Evolutionary conservation across 2,888 invertebrate genomes (phyloP).

Genomic region (Volucella inanis): DNA sequence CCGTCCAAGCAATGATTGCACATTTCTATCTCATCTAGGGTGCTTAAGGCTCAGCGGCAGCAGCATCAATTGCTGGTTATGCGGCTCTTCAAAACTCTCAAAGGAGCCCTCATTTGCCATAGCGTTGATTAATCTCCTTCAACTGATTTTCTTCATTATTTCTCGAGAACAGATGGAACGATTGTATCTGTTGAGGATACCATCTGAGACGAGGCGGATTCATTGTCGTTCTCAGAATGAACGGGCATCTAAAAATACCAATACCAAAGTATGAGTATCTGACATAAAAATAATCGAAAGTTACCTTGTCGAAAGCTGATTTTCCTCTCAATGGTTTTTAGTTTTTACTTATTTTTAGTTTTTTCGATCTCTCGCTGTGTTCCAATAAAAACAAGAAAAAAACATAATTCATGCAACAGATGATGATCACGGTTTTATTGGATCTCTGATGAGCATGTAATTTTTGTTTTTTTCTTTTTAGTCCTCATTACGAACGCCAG

Average conservation of each 20-base stretch:
- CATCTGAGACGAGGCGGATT: neutral
- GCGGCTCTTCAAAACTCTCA: conserved; percentile 43
- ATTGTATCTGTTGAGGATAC: neutral
- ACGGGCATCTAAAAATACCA: conserved; percentile 55
- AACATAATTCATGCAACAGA: conserved; percentile 13
- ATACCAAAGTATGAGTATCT: conserved; percentile 23
- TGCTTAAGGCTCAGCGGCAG: neutral
- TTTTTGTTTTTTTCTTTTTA: neutral
- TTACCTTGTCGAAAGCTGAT: conserved; percentile 71
- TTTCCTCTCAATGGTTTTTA: conserved; percentile 26
- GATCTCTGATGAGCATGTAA: conserved; percentile 34
- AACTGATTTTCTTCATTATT: conserved; percentile 41
- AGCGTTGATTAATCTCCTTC: conserved; percentile 62
- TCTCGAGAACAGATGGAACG: conserved; percentile 24
- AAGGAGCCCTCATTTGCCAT: conserved; percentile 47
- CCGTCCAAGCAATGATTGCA: conserved; percentile 52
- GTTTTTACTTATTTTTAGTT: conserved; percentile 52
- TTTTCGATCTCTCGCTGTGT: conserved; percentile 19
- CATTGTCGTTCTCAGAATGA: conserved; percentile 39
- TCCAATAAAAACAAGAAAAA: conserved; percentile 15
- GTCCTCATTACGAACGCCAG: neutral
- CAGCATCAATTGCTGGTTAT: conserved; percentile 4
- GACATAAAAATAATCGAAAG: conserved; percentile 68
- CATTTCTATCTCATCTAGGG: conserved; percentile 38
- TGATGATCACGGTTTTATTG: conserved; percentile 61